Conservation (phyloP, 2,797 vertebrate genomes). For the Cuculus canorus region DNA sequence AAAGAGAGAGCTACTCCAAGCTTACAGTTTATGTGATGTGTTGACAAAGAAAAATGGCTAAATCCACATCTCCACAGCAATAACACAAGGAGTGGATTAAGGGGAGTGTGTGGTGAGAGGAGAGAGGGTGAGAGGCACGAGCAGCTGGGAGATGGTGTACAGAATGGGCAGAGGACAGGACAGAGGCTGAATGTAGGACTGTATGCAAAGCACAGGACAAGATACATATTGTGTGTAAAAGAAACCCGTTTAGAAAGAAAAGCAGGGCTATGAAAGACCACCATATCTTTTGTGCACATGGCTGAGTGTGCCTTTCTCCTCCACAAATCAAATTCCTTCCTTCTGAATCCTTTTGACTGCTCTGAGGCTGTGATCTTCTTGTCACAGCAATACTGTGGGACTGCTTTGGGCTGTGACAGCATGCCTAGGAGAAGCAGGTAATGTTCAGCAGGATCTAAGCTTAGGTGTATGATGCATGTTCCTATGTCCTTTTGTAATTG, state of each 20-base stretch:
- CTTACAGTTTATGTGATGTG: neutral
- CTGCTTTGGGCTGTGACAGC: neutral
- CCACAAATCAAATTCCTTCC: neutral
- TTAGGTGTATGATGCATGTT: neutral
- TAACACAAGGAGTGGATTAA: neutral
- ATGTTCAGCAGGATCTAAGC: neutral
- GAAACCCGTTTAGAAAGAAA: neutral
- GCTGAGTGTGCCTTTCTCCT: neutral
- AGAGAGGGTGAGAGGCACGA: neutral
- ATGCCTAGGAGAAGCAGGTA: neutral
- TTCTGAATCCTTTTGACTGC: neutral
- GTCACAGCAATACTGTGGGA: neutral
- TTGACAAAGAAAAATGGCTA: neutral
- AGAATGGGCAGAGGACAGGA: neutral
- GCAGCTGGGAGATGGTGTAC: neutral
- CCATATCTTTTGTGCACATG: neutral
- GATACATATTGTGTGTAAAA: neutral
- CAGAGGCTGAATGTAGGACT: neutral
- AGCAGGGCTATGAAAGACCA: neutral
- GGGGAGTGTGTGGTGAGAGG: neutral
- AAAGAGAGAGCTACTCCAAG: neutral
- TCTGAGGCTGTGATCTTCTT: neutral
- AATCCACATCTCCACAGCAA: neutral
- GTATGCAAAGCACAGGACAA: neutral
- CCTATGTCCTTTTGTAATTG: neutral